A percentile compares a stretch with the other conserved stretches of the same genome.
Conservation (phyloP, 2,113 vertebrate genomes). For the Harpagus bidentatus region DNA sequence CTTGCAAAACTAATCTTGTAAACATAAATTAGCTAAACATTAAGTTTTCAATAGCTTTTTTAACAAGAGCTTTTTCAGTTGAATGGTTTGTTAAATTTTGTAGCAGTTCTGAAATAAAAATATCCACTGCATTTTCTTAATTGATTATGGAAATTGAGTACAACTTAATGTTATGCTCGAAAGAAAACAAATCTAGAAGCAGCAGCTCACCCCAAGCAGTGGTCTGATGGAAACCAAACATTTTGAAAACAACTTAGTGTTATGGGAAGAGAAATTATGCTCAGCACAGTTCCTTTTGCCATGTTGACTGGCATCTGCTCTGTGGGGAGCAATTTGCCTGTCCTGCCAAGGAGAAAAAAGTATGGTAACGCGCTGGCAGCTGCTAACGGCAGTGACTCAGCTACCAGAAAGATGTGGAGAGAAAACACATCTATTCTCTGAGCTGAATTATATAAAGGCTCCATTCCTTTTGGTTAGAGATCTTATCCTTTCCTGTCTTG, state of each 20-base stretch:
- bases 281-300: conserved; percentile 1
- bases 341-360: conserved; percentile 55
- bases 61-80: conserved; percentile 12
- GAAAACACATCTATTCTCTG: conserved; percentile 9
- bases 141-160: conserved; percentile 18
- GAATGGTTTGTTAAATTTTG: conserved; percentile 36
- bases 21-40: conserved; percentile 18
- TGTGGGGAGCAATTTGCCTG: conserved; percentile 56
- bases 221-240: neutral
- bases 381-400: conserved; percentile 50
- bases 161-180: neutral
- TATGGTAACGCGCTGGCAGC: conserved; percentile 25
- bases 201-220: neutral
- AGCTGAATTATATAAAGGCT: neutral
- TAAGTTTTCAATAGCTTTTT: conserved; percentile 19
- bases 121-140: conserved; percentile 13
- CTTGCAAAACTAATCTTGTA: conserved; percentile 1
- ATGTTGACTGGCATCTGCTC: conserved; percentile 52
- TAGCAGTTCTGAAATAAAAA: conserved; percentile 12
- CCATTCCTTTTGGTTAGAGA: neutral
- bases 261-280: neutral
- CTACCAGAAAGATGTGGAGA: conserved; percentile 7
- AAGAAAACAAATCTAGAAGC: neutral
- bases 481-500: neutral
- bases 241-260: neutral